Evolutionary conservation across 2,113 vertebrate species (phyloP).

Genomic region (Brachyhypopomus occidentalis): DNA sequence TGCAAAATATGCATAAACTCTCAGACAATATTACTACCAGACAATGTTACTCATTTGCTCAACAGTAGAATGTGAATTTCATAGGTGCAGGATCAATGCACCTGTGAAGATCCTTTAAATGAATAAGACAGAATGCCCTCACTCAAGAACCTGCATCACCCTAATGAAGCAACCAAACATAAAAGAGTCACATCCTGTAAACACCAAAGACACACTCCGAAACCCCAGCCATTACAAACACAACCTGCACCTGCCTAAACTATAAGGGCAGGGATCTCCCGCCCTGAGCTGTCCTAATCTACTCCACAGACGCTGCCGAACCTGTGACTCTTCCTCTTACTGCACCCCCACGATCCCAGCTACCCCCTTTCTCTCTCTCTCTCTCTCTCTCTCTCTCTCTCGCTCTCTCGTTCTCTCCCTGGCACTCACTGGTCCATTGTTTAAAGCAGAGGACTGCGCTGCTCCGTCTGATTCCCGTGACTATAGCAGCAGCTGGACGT

Average conservation of each 20-base stretch:
- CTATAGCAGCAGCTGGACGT: conserved; percentile 59
- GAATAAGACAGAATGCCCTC: no score
- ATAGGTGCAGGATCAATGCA: no score
- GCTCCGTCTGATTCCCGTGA: conserved; percentile 62
- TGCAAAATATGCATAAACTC: no score
- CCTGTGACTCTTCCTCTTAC: conserved; percentile 33
- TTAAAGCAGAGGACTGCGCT: conserved; percentile 35
- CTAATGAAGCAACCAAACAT: no score
- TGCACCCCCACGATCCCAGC: conserved; percentile 25
- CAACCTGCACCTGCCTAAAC: conserved; percentile 53
- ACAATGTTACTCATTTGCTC: no score
- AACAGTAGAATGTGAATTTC: no score
- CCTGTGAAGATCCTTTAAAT: no score
- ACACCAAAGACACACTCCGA: neutral
- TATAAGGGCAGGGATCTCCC: conserved; percentile 41
- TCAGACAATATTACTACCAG: no score
- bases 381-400: neutral
- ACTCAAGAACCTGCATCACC: no score
- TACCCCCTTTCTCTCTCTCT: conserved; percentile 23
- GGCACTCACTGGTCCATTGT: conserved; percentile 55
- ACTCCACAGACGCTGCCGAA: conserved; percentile 52
- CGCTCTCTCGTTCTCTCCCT: conserved; percentile 4
- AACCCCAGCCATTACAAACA: conserved; percentile 14
- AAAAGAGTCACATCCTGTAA: neutral
- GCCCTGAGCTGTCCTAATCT: conserved; percentile 48